Evolutionary conservation across 1,140 invertebrate genomes (phyloP).

Genomic region (Trichomalopsis sarcophagae): DNA sequence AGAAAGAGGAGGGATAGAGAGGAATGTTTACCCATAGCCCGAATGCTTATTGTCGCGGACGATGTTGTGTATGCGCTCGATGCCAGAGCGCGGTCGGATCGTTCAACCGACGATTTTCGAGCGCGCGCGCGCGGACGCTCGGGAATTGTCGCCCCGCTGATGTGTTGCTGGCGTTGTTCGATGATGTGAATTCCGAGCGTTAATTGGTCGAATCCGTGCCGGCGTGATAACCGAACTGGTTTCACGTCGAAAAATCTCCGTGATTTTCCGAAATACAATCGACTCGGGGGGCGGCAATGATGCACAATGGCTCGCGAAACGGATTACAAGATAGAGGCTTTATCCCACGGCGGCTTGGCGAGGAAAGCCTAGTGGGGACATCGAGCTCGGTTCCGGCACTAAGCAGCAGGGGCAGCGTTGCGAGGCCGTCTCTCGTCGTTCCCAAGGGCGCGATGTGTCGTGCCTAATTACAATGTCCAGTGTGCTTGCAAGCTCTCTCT

Average conservation of each 20-base stretch:
- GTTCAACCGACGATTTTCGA: neutral
- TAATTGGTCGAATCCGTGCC: neutral
- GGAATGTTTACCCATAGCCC: neutral
- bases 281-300: neutral
- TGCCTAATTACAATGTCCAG: constrained; percentile 73
- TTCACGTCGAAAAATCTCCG: too few species aligned
- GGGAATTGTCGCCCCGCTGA: neutral
- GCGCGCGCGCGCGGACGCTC: too few species aligned
- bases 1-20: neutral
- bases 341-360: neutral
- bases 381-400: constrained; percentile 12
- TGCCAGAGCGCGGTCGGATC: neutral
- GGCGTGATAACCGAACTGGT: too few species aligned
- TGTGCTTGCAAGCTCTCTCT: constrained; percentile 62
- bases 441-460: constrained; percentile 72
- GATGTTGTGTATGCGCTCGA: neutral
- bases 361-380: constrained; percentile 23
- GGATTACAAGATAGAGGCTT: neutral
- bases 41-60: neutral
- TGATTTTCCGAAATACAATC: too few species aligned
- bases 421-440: constrained; percentile 37
- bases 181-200: neutral
- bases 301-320: neutral
- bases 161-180: too few species aligned
- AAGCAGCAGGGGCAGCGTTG: neutral